A percentile compares a stretch with the other conserved stretches of the same genome.
phyloP scores from a whole-genome alignment of 2,888 invertebrate genomes.

The Ganaspis brasiliensis region DNA sequence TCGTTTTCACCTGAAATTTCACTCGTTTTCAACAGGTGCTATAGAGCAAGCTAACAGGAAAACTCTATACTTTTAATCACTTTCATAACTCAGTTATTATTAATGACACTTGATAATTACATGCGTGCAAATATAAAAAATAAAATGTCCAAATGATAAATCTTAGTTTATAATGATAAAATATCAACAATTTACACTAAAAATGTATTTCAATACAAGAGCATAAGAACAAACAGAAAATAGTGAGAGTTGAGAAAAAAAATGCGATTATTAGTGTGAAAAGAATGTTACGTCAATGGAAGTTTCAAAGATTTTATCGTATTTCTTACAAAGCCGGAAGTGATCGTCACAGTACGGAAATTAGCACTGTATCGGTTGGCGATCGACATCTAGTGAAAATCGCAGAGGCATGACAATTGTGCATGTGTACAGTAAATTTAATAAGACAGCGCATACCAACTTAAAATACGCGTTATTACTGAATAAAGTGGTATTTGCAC shows the following conservation, averaged over 20 bases:
- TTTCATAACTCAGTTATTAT: not conserved
- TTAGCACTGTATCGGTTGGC: not conserved
- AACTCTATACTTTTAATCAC: no score
- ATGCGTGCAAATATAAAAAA: no score
- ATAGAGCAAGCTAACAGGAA: no score
- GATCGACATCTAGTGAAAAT: slow-evolving; percentile 7
- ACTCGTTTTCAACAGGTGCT: not conserved
- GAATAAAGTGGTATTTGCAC: not conserved
- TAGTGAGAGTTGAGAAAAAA: not conserved
- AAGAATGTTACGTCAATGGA: not conserved
- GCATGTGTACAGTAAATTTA: not conserved
- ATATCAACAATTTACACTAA: no score
- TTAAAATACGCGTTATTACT: not conserved
- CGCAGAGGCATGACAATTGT: not conserved
- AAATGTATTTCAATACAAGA: no score
- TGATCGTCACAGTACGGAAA: not conserved
- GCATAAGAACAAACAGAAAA: not conserved
- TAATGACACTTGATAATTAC: no score
- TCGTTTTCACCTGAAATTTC: not conserved
- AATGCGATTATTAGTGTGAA: not conserved
- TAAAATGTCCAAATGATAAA: no score
- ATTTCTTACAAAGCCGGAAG: slow-evolving; percentile 5
- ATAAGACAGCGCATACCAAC: not conserved
- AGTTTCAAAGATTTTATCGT: slow-evolving; percentile 10
- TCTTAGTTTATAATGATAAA: no score